Evolutionary conservation across 2,888 invertebrate genomes (phyloP).

Genomic region (Torymus aiolomorphi): DNA sequence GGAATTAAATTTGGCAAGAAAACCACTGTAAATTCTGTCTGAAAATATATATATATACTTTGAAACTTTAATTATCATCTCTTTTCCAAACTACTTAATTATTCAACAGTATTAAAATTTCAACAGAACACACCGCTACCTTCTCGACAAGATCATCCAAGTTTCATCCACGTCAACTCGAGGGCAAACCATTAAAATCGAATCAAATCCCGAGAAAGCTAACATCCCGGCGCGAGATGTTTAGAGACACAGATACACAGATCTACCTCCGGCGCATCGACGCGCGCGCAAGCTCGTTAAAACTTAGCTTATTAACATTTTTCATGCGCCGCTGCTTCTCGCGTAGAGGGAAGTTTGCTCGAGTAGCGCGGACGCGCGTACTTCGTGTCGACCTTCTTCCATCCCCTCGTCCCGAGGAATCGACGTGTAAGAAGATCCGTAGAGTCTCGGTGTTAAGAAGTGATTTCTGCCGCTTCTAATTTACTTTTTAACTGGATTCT

Average conservation of each 20-base stretch:
- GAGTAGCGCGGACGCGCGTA: no score
- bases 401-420: no score
- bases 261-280: neutral
- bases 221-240: neutral
- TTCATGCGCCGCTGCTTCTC: constrained; percentile 70
- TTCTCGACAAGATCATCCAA: neutral
- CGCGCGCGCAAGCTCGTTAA: constrained; percentile 66
- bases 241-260: neutral
- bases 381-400: no score
- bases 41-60: neutral
- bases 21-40: no score
- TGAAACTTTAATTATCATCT: no score
- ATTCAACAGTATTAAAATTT: neutral
- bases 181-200: neutral
- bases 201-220: neutral
- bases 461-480: no score
- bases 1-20: no score
- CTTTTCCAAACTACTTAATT: neutral
- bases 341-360: constrained; percentile 65
- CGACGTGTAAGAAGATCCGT: no score
- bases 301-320: constrained; percentile 74
- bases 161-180: neutral
- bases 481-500: no score
- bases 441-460: no score
- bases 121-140: neutral